phyloP scores from a whole-genome alignment of 2,888 invertebrate genomes.

The Dromius quadrimaculatus region DNA sequence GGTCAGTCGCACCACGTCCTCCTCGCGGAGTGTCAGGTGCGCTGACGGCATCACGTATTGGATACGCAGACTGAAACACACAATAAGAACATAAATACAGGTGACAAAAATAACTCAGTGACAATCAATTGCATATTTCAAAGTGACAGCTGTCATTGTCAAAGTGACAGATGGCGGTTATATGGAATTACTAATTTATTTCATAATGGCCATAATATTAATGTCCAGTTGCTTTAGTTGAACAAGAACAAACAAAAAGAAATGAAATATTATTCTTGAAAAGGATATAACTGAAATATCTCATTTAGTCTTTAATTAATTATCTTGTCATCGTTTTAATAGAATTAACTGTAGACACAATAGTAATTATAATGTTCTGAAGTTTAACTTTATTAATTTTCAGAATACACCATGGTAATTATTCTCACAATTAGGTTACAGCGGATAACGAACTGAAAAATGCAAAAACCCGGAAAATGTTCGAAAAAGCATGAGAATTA shows the following conservation, averaged over 20 bases:
- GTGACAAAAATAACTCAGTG: not conserved
- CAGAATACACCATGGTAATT: conserved; percentile 1
- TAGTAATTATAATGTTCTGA: conserved; percentile 3
- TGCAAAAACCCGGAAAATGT: too few species aligned
- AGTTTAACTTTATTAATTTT: conserved; percentile 18
- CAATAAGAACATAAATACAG: not conserved
- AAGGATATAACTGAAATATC: too few species aligned
- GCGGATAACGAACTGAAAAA: not conserved
- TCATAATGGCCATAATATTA: not conserved
- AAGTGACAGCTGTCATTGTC: too few species aligned
- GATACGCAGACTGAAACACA: conserved; percentile 64
- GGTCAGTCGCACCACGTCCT: conserved; percentile 87
- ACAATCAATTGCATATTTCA: not conserved
- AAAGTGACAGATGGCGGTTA: too few species aligned
- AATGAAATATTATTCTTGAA: too few species aligned
- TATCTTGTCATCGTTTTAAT: not conserved
- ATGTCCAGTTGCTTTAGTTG: not conserved
- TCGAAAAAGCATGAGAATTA: too few species aligned
- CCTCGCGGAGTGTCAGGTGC: conserved; percentile 86
- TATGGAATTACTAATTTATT: too few species aligned
- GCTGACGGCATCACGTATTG: conserved; percentile 82
- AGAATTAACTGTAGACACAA: conserved; percentile 8
- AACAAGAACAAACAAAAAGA: not conserved
- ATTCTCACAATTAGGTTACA: conserved; percentile 9
- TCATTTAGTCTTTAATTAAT: conserved; percentile 10